Evolutionary conservation across 2,888 invertebrate genomes (phyloP).

Genomic region (Steromphala cineraria): DNA sequence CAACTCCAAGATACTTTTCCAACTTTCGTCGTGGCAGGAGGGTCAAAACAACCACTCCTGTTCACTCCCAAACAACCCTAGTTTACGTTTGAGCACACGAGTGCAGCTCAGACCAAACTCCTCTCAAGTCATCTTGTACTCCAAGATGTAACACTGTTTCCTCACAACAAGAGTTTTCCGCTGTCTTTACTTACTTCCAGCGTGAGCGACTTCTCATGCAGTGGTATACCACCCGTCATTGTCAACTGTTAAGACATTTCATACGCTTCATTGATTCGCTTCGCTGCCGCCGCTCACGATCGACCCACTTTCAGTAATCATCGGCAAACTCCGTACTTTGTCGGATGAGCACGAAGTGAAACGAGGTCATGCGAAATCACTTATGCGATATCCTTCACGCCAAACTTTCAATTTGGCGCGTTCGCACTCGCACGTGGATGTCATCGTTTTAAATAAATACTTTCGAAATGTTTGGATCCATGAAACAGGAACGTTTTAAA

Average conservation of each 20-base stretch:
- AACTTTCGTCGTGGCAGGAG: background rate
- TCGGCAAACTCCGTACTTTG: background rate
- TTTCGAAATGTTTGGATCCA: too few species aligned
- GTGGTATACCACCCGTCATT: background rate
- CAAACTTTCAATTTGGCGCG: too few species aligned
- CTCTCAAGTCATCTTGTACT: conserved; percentile 1
- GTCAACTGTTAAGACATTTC: conserved; percentile 1
- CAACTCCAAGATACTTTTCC: conserved; percentile 1
- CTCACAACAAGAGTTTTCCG: too few species aligned
- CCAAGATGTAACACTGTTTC: too few species aligned
- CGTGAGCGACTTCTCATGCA: background rate
- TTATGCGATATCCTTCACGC: too few species aligned
- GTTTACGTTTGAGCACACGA: background rate
- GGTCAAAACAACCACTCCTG: conserved; percentile 12
- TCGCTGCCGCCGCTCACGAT: background rate
- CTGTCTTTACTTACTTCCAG: too few species aligned
- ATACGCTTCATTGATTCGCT: background rate
- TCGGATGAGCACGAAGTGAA: background rate
- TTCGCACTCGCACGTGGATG: too few species aligned
- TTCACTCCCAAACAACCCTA: background rate
- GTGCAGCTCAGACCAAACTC: background rate
- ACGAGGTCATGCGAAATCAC: background rate
- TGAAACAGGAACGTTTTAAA: too few species aligned
- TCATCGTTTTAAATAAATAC: too few species aligned
- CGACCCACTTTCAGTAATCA: conserved; percentile 6